Evolutionary conservation across 2,113 vertebrate species (phyloP).

Genomic region (Clupea harengus): DNA sequence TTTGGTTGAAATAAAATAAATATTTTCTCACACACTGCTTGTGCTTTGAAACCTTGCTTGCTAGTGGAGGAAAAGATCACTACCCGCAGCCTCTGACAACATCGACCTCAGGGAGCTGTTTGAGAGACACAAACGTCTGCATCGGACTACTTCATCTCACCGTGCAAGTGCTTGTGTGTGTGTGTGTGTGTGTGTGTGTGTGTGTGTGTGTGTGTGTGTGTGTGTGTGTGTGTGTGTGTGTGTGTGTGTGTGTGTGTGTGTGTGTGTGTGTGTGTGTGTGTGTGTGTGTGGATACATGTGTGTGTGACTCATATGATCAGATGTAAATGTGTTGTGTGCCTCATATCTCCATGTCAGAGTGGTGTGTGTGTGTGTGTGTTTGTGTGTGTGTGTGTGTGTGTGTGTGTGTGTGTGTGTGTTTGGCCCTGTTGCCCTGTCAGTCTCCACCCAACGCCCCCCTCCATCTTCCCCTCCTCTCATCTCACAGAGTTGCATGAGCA

Average conservation of each 20-base stretch:
- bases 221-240: too few relatives aligned
- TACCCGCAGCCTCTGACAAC: background rate
- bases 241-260: background rate
- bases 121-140: background rate
- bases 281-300: background rate
- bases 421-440: background rate
- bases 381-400: slow-evolving; percentile 14
- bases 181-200: too few relatives aligned
- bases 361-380: background rate
- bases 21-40: background rate
- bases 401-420: background rate
- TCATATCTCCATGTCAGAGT: too few relatives aligned
- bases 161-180: too few relatives aligned
- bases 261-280: background rate
- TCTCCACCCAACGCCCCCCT: background rate
- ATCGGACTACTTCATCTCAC: background rate
- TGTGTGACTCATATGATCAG: background rate
- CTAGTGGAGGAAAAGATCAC: background rate
- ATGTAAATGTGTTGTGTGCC: background rate
- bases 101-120: background rate
- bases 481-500: background rate
- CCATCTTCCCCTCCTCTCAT: background rate
- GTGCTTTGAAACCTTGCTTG: background rate
- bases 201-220: background rate
- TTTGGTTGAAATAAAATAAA: background rate